Percentiles rank a stretch among this genome's conserved stretches.
These are phyloP conservation scores for Lepus oiostolus DNA, from an alignment of 2,797 vertebrate genomes.

Conservation along the genomic window DNA sequence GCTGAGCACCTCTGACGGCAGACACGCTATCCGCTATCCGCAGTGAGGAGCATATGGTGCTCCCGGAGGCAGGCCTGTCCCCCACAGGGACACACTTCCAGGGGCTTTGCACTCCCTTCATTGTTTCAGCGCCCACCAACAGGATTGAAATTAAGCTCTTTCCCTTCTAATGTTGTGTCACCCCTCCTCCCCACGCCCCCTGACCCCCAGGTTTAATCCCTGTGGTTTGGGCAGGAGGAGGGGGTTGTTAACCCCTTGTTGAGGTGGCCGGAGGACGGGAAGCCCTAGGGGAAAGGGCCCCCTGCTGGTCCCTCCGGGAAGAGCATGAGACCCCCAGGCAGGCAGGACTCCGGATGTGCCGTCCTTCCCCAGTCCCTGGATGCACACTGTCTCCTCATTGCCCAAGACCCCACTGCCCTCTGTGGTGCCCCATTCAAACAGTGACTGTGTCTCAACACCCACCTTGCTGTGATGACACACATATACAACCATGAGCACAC, in stretches of 20 bases:
- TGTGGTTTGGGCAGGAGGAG: not conserved
- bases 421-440: too few relatives aligned
- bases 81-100: rapidly evolving
- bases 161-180: slow-evolving; percentile 1
- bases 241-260: not conserved
- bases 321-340: not conserved
- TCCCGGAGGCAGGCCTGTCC: not conserved
- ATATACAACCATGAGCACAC: not conserved
- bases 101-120: not conserved
- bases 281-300: slow-evolving; percentile 59
- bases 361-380: rapidly evolving
- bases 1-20: not conserved
- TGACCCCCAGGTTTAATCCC: not conserved
- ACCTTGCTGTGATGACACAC: too few relatives aligned
- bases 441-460: too few relatives aligned
- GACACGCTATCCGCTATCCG: rapidly evolving
- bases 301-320: slow-evolving; percentile 60
- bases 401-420: too few relatives aligned
- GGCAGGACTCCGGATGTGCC: too few relatives aligned
- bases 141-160: slow-evolving; percentile 7
- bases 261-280: rapidly evolving
- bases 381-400: too few relatives aligned
- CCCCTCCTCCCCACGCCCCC: not conserved
- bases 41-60: not conserved
- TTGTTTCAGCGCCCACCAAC: not conserved